Percentiles rank a stretch among this genome's conserved stretches.
Conservation (phyloP, 53 echinoderm and acorn worm species). For the Arbacia lixula region DNA sequence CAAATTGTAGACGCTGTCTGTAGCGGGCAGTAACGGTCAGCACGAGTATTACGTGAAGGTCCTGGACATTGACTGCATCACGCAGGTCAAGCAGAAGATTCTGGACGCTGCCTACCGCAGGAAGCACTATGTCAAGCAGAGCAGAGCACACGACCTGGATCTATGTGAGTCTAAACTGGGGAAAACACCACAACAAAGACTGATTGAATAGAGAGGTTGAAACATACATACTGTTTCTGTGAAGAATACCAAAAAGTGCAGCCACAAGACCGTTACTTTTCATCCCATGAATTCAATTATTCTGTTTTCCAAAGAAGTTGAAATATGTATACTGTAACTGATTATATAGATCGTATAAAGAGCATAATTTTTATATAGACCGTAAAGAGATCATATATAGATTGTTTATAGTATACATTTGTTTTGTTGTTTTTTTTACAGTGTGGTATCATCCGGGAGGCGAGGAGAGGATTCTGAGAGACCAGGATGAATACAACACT, state of each 20-base stretch:
- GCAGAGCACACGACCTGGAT: slow-evolving; percentile 76
- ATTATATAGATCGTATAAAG: too few species aligned
- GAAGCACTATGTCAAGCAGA: slow-evolving; percentile 74
- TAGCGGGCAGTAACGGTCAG: not conserved
- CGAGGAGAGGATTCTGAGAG: slow-evolving; percentile 40
- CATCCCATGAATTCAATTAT: too few species aligned
- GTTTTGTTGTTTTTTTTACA: not conserved
- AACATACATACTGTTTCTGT: too few species aligned
- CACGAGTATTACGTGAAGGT: slow-evolving; percentile 70
- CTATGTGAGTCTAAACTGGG: slow-evolving; percentile 72
- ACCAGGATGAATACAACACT: slow-evolving; percentile 53
- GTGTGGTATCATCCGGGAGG: slow-evolving; percentile 55
- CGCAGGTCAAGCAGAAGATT: slow-evolving; percentile 95
- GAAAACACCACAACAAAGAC: too few species aligned
- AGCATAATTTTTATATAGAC: too few species aligned
- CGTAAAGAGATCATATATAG: too few species aligned
- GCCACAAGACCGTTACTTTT: too few species aligned
- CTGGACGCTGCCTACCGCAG: slow-evolving; percentile 80
- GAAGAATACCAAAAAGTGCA: too few species aligned
- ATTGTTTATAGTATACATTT: slow-evolving; percentile 1
- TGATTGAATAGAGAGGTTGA: too few species aligned
- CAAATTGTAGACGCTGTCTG: slow-evolving; percentile 25
- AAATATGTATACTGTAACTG: too few species aligned
- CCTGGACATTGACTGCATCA: slow-evolving; percentile 79
- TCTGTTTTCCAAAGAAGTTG: too few species aligned